phyloP scores from a whole-genome alignment of 1,140 invertebrate species.

The Zaprionus inermis region DNA sequence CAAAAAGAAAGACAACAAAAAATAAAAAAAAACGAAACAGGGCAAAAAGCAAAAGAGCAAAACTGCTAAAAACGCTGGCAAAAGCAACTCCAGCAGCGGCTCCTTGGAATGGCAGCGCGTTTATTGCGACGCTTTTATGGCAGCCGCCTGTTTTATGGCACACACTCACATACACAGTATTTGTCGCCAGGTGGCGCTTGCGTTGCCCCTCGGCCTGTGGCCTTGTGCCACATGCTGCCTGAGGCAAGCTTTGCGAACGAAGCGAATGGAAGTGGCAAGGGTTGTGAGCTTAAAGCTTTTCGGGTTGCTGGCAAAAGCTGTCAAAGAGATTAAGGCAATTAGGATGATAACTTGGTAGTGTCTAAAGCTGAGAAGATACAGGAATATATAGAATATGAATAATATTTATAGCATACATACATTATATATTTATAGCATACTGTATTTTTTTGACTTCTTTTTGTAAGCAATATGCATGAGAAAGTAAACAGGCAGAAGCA shows the following conservation, averaged over 20 bases:
- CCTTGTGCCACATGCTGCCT: background rate
- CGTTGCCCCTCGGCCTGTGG: background rate
- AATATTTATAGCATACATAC: background rate
- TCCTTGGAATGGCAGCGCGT: no score
- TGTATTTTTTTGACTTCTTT: no score
- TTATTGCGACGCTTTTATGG: constrained; percentile 45
- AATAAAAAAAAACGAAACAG: background rate
- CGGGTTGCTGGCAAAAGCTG: background rate
- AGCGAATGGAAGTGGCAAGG: background rate
- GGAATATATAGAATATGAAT: background rate
- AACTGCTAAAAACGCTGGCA: background rate
- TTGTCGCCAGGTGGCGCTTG: constrained; percentile 44
- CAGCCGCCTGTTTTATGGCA: constrained; percentile 49
- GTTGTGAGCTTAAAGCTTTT: constrained; percentile 7
- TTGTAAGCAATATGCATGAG: no score
- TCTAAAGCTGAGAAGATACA: background rate
- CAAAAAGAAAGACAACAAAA: background rate
- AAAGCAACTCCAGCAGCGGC: constrained; percentile 20
- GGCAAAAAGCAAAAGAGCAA: background rate
- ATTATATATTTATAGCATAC: background rate
- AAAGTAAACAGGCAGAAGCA: no score
- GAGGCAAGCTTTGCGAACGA: background rate
- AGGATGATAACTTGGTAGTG: background rate
- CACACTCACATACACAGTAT: background rate
- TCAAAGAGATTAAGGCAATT: background rate